Base-by-base conservation (phyloP, 2,797 vertebrate genomes). In the Darevskia nairensis region DNA sequence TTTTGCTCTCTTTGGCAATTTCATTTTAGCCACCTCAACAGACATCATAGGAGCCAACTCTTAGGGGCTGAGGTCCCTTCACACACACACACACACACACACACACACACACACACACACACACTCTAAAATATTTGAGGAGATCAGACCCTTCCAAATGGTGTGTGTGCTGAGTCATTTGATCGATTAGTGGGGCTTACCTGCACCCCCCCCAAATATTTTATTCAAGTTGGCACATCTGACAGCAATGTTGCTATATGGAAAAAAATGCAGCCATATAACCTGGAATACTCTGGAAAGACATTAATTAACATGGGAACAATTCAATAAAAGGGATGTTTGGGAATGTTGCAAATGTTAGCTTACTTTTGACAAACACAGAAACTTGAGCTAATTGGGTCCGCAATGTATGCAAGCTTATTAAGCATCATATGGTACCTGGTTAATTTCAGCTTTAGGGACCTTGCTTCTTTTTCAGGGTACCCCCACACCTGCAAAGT, bases 251-350 rank as follows among this genome's bases (percentile, higher is more conserved):
- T 44, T 85, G 79, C n/a, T 23, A 7, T 50, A 29, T 21, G 19
- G 21, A 6, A 32, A 6, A 9, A 19, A 59, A 55, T 11, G 78
- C 46, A 44, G 6, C 64, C 68, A 55, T 21, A 17, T 71, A 71
- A 66, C 35, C 32, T 41, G 35, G 66, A 46, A 86, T 72, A 35
- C 77, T 23, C 77, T 80, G 66, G 32, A 69, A 25, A 78, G 61
- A 5, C 64, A 77, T 68, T 39, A 11, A 55, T 88, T 83, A 78
- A 88, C 4, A 4, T 35, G 29, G 19, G 46, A 55, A 66, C 44
- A 84, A 88, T 88, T 68, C 41, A 44, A 84, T 59, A 27, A 64
- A 32, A 78, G 75, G 32, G 27, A 44, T 71, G 46, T 9, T 84
- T 78, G 32, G 32, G 32, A 69, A 68, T 29, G n/a, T 79, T 46